Conservation (phyloP, 2,113 vertebrate species). For the Engystomops pustulosus region DNA sequence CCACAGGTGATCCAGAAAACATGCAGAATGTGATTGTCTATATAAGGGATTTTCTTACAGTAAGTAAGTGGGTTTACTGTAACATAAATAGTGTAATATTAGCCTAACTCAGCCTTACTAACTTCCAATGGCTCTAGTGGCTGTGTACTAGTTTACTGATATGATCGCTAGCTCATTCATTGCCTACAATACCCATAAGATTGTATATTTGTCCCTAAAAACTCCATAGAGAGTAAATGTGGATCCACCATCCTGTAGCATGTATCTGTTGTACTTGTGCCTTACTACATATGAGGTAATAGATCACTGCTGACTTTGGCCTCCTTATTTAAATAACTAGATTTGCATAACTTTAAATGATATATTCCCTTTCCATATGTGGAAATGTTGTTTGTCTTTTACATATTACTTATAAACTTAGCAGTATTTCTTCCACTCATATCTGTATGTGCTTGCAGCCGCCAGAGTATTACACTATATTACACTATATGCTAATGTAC, state of each 20-base stretch:
- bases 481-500: background rate
- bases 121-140: too few relatives aligned
- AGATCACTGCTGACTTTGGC: background rate
- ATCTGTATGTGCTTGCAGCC: background rate
- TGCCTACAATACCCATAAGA: too few relatives aligned
- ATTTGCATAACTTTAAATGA: background rate
- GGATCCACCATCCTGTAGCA: background rate
- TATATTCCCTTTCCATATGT: background rate
- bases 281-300: background rate
- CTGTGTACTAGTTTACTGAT: too few relatives aligned
- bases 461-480: too few relatives aligned
- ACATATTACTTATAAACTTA: background rate
- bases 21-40: background rate
- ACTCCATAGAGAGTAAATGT: too few relatives aligned
- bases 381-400: background rate
- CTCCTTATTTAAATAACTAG: background rate
- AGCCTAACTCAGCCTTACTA: too few relatives aligned
- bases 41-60: too few relatives aligned
- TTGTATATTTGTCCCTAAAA: too few relatives aligned
- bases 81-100: too few relatives aligned
- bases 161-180: too few relatives aligned
- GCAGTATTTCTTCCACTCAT: background rate
- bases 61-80: too few relatives aligned
- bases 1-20: background rate
- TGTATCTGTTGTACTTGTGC: background rate